Base-by-base conservation (phyloP, 1,140 invertebrate genomes). In the Brachionus calyciflorus region DNA sequence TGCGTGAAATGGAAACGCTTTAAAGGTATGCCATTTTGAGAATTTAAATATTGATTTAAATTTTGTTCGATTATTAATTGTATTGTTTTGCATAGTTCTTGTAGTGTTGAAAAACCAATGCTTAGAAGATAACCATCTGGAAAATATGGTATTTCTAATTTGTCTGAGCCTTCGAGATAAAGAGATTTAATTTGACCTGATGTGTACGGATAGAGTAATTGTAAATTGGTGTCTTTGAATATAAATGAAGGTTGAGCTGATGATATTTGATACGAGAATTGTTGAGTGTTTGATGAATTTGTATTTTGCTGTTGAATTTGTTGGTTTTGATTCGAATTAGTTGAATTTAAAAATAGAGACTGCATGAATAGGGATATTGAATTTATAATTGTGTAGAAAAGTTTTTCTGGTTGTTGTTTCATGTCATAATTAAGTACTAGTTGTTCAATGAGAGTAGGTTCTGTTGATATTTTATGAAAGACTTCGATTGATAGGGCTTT, bases 101-200 rank as follows among this genome's bases (percentile, higher is more conserved):
- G 85, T 9, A 98, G 85, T 83, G 92, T 93, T 33, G 92, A 91
- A 85, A 95, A 97, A 0, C 93, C 93, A 26, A 97, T 88, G 0
- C 94, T 96, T 70, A 98, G 91, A 37, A 93, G 93, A 87, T 98
- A 98, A 7, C 94, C 94, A 79, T 97, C 93, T 12, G 92, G 91
- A 79, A 97, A 91, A 40, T 88, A 85, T 0, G 93, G 94, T n/a
- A 93, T 91, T 80, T 98, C 95, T 7, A 91, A 88, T 84, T 95
- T 94, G 80, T 98, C 95, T 79, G 96, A 84, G 90, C 95, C 92
- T 83, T 98, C 95, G 80, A 97, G 87, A 83, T 93, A 93, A 26
- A 90, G 88, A 51, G 92, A 89, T 87, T 93, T 94, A 0, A 91
- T 89, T 80, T 91, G 90, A 28, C 91, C 93, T 40, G 90, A 90